Percentiles rank a stretch among this genome's conserved stretches.
phyloP scores from a whole-genome alignment of 2,113 vertebrate genomes.

The Emydura subglobosa region DNA sequence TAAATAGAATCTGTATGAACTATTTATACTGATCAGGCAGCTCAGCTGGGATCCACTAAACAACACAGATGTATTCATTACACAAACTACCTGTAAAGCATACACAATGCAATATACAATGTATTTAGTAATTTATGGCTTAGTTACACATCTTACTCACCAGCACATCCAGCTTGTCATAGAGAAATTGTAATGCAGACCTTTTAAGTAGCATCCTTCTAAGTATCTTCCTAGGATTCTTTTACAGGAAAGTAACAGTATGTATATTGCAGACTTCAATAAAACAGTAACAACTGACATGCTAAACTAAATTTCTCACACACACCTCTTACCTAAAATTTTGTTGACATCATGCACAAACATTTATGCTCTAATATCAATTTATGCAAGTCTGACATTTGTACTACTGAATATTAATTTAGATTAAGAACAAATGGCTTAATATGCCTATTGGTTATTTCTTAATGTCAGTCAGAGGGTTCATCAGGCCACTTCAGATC shows the following conservation, averaged over 20 bases:
- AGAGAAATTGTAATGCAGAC: neutral
- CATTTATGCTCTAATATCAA: neutral
- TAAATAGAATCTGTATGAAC: neutral
- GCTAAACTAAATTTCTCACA: neutral
- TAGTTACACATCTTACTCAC: neutral
- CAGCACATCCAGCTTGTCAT: neutral
- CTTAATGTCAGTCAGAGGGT: constrained; percentile 67
- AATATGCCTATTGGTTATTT: neutral
- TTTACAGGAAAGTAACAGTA: neutral
- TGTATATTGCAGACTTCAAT: neutral
- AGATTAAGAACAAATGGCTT: neutral
- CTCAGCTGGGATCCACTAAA: neutral
- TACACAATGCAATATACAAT: neutral
- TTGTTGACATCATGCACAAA: neutral
- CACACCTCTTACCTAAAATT: neutral
- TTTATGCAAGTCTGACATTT: neutral
- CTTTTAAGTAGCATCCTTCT: neutral
- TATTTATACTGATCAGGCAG: neutral
- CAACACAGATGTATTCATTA: rapidly evolving
- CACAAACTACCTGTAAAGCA: neutral
- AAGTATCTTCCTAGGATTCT: neutral
- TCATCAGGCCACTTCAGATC: constrained; percentile 78
- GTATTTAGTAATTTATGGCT: neutral
- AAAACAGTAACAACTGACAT: neutral
- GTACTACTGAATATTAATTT: neutral